A percentile compares a stretch with the other conserved stretches of the same genome.
phyloP scores from a whole-genome alignment of 2,113 vertebrate species.

The Neogobius melanostomus region DNA sequence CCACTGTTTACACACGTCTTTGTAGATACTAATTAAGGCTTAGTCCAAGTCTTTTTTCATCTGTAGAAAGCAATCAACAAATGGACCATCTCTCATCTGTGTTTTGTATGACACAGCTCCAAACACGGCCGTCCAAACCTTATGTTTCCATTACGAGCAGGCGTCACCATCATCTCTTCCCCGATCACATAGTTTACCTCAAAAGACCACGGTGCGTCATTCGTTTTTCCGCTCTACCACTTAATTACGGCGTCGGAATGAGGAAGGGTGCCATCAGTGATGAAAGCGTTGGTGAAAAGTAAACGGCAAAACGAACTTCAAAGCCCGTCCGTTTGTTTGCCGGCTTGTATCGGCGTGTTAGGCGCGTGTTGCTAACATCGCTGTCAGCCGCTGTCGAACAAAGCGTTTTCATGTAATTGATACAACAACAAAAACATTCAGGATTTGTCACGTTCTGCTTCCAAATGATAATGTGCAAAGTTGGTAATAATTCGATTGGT shows the following conservation, averaged over 20 bases:
- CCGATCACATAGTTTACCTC: neutral
- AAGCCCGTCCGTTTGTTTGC: neutral
- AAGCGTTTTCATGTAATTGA: neutral
- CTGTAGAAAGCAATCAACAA: neutral
- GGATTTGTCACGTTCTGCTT: neutral
- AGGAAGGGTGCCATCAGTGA: neutral
- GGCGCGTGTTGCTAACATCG: conserved; percentile 26
- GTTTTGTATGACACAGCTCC: neutral
- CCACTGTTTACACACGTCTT: neutral
- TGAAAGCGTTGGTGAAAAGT: neutral
- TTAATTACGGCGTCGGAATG: neutral
- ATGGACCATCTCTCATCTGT: neutral
- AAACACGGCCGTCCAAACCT: neutral
- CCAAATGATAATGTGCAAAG: neutral
- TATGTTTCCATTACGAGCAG: too few relatives aligned
- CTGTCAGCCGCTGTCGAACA: neutral
- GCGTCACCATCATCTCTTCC: neutral
- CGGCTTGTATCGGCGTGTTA: conserved; percentile 31
- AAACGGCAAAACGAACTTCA: neutral
- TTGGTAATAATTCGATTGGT: too few relatives aligned
- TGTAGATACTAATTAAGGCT: neutral
- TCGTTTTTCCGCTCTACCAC: neutral
- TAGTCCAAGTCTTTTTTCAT: neutral
- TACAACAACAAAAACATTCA: neutral
- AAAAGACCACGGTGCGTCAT: neutral